A percentile compares a stretch with the other conserved stretches of the same genome.
These are phyloP conservation scores for Colletes collaris DNA, from an alignment of 2,888 invertebrate species.

Conservation along the genomic window DNA sequence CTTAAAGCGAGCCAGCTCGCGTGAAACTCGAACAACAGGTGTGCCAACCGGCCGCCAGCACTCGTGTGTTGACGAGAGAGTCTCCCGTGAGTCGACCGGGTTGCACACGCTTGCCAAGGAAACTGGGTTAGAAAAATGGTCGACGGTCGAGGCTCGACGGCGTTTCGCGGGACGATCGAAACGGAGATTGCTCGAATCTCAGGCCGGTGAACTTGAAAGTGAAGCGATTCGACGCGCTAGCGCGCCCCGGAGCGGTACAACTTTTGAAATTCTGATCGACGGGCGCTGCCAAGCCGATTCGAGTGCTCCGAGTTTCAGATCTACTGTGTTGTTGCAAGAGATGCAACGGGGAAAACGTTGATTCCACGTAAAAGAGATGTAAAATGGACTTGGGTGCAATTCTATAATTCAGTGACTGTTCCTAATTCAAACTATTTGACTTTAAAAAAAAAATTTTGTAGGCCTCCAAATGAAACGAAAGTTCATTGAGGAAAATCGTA, in stretches of 20 bases:
- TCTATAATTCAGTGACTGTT: too few species aligned
- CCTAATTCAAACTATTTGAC: too few species aligned
- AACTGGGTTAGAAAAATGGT: conserved; percentile 47
- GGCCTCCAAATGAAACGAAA: too few species aligned
- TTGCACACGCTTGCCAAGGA: conserved; percentile 51
- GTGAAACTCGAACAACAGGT: conserved; percentile 64
- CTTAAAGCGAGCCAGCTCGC: conserved; percentile 13
- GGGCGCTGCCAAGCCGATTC: not conserved
- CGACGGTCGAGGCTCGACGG: conserved; percentile 32
- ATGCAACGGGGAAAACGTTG: too few species aligned
- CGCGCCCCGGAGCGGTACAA: not conserved
- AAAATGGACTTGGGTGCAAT: too few species aligned
- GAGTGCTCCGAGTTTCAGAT: too few species aligned
- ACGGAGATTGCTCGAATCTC: not conserved
- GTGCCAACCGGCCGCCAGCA: conserved; percentile 30
- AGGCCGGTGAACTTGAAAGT: conserved; percentile 35
- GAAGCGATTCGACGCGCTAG: not conserved
- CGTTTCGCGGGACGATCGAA: not conserved
- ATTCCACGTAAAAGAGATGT: too few species aligned
- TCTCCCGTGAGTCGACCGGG: not conserved
- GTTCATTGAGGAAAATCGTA: too few species aligned
- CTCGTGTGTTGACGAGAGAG: conserved; percentile 29
- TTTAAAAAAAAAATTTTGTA: too few species aligned
- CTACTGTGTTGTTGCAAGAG: too few species aligned
- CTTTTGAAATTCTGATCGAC: conserved; percentile 1